Evolutionary conservation across 2,888 invertebrate species (phyloP), one percentile per base, ranked within the genome.

Genomic region (Lydus trimaculatus): DNA sequence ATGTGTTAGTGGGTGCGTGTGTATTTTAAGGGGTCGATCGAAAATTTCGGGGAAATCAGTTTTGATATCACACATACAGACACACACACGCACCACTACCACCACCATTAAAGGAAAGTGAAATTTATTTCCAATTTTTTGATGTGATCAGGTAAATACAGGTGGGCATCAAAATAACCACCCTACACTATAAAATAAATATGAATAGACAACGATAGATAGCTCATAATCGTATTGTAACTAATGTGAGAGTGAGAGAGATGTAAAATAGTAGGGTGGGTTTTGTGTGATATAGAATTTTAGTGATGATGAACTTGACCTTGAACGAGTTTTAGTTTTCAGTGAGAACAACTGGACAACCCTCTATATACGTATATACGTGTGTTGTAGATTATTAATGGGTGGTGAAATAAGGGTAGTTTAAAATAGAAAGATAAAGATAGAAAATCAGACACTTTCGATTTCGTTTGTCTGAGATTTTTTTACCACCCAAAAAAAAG

Each of bases 111-210:
- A 36, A 17, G 33, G 79, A 81, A 81, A 81, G 81, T 81, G 81
- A 81, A 81, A 81, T 80, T 81, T 79, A 79, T 80, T 77, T 3
- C 20, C 48, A 0, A 2, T 8, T 48, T 9, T 20, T 20, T 8
- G 0, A 20, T 20, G 20, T 48, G 20, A 20, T 48, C 79, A 79
- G 80, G 79, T 79, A 79, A 80, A 43, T 79, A 81, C 81, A 81
- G 81, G 81, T 81, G 80, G 78, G 70, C 70, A 68, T 63, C 73
- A 65, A 36, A 43, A n/a, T 43, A 11, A 11, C 11, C 43, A 11
- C 43, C 43, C 13, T 36, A 2, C 0, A 33, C 33, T 2, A 7
- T 2, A 4, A 4, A 13, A n/a, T 2, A 43, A 0, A 3, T 5
- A 43, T n/a, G 7, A 43, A 3, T 17, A 43, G 20, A 48, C 20